Conservation (phyloP, 2,888 invertebrate species). For the Lottia gigantea region DNA sequence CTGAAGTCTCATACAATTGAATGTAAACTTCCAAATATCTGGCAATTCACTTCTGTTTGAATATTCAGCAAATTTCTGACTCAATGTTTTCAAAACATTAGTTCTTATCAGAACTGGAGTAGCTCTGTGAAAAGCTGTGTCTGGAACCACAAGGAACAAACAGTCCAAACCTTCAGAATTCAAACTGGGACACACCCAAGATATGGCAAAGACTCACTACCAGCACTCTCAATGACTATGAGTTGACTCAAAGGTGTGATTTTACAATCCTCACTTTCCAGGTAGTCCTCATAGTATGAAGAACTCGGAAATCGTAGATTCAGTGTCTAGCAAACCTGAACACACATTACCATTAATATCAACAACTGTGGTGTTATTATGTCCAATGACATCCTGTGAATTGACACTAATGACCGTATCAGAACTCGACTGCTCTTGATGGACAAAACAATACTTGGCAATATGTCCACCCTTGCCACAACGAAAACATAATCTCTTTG, state of each 20-base stretch:
- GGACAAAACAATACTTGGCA: too few relatives aligned
- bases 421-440: too few relatives aligned
- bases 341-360: neutral
- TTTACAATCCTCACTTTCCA: neutral
- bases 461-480: too few relatives aligned
- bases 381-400: neutral
- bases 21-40: neutral
- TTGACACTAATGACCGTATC: neutral
- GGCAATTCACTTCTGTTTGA: neutral
- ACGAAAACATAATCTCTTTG: too few relatives aligned
- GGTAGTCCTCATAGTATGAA: neutral
- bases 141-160: neutral
- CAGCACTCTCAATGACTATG: neutral
- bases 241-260: neutral
- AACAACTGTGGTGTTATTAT: neutral
- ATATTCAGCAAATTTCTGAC: neutral
- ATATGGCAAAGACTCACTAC: neutral
- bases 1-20: neutral
- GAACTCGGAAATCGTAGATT: neutral
- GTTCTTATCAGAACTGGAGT: neutral
- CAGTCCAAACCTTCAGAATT: neutral
- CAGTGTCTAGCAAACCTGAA: constrained; percentile 11
- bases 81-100: constrained; percentile 1
- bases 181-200: neutral
- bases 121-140: neutral